Percentiles rank a stretch among this genome's conserved stretches.
Evolutionary conservation across 92 coral and sea anemone species (phyloP).

Genomic region (Phenganax subtilis): DNA sequence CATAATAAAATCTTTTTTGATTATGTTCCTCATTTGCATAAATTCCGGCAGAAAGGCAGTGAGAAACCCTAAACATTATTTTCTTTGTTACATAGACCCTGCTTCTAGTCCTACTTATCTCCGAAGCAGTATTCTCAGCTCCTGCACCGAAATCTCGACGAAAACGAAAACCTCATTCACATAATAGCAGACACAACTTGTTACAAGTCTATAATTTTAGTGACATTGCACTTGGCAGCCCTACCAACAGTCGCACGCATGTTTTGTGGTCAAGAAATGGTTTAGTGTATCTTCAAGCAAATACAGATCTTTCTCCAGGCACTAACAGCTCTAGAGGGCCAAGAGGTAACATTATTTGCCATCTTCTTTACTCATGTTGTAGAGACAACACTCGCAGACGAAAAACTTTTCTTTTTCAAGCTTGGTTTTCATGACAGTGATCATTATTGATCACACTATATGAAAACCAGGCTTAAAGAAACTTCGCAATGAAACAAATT

Average conservation of each 20-base stretch:
- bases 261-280: constrained; percentile 22
- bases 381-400: too few relatives aligned
- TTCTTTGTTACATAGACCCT: neutral
- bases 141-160: neutral
- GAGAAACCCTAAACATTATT: neutral
- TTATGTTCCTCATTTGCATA: too few relatives aligned
- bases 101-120: neutral
- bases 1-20: too few relatives aligned
- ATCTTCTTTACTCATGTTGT: too few relatives aligned
- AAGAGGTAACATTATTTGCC: neutral
- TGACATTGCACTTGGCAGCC: neutral
- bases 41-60: too few relatives aligned
- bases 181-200: neutral
- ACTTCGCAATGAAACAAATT: too few relatives aligned
- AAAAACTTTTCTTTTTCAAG: too few relatives aligned
- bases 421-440: too few relatives aligned
- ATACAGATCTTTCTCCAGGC: constrained; percentile 8
- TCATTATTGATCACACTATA: too few relatives aligned
- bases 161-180: neutral
- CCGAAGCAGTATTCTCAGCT: neutral
- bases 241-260: constrained; percentile 21
- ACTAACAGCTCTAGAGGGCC: neutral
- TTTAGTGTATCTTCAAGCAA: constrained; percentile 15
- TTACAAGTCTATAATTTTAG: constrained; percentile 20
- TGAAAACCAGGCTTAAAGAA: too few relatives aligned